Evolutionary conservation across 2,888 invertebrate species (phyloP).

Genomic region (Cryptocheilus praepositus): DNA sequence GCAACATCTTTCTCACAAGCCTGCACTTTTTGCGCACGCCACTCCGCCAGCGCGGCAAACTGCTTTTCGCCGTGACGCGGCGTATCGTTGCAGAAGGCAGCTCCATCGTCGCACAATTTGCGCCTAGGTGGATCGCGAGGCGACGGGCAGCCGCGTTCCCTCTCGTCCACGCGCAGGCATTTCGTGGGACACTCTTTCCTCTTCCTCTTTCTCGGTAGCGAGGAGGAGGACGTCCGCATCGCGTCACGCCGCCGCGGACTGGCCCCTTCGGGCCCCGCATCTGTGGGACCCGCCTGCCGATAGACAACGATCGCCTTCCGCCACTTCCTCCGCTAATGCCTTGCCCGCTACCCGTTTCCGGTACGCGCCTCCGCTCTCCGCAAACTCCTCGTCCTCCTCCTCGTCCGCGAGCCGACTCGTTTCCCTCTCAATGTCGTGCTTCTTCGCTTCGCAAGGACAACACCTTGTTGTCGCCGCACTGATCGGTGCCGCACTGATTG

Average conservation of each 20-base stretch:
- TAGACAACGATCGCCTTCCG: slow-evolving; percentile 18
- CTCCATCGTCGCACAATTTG: background rate
- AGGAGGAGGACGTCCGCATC: slow-evolving; percentile 72
- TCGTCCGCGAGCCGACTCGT: background rate
- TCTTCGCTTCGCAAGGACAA: slow-evolving; percentile 28
- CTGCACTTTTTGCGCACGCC: slow-evolving; percentile 56
- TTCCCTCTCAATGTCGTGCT: no score
- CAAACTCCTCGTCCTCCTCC: slow-evolving; percentile 9
- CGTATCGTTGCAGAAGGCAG: no score
- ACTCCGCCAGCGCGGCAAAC: no score
- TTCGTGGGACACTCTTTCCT: slow-evolving; percentile 44
- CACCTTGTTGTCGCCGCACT: slow-evolving; percentile 35
- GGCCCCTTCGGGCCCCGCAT: slow-evolving; percentile 71
- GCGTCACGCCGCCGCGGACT: slow-evolving; percentile 74
- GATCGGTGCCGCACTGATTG: slow-evolving; percentile 29
- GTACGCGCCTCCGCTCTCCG: no score
- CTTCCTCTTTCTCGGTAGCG: slow-evolving; percentile 61
- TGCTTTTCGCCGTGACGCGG: no score
- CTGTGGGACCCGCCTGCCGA: slow-evolving; percentile 66
- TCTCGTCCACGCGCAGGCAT: background rate
- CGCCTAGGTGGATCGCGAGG: background rate
- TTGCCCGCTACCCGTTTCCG: slow-evolving; percentile 18
- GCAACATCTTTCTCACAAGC: background rate
- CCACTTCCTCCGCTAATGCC: slow-evolving; percentile 13
- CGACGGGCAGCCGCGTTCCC: no score